Evolutionary conservation across 2,113 vertebrate genomes (phyloP).

Genomic region (Pachyramphus minor): DNA sequence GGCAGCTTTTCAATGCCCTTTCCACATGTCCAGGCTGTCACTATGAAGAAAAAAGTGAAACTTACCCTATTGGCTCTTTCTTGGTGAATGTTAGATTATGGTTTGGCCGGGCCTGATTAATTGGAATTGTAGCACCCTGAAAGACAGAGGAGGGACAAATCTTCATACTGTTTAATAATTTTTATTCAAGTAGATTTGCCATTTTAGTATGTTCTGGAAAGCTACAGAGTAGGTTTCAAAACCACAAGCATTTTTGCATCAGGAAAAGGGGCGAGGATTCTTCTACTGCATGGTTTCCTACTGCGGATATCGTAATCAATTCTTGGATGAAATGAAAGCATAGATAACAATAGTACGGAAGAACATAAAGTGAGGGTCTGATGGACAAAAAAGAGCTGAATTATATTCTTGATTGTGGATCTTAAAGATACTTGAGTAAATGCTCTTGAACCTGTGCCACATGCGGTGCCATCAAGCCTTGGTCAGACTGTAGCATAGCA

Average conservation of each 20-base stretch:
- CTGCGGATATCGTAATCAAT: neutral
- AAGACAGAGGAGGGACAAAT: neutral
- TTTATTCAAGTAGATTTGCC: neutral
- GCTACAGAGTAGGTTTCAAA: neutral
- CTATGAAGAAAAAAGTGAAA: neutral
- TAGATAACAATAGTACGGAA: neutral
- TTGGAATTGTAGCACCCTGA: conserved; percentile 84
- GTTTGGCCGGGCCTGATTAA: conserved; percentile 84
- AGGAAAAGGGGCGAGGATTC: neutral
- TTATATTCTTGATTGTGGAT: neutral
- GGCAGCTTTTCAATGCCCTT: neutral
- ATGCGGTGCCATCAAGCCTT: neutral
- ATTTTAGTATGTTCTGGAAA: neutral
- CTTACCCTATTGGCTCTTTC: conserved; percentile 84
- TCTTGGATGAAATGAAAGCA: neutral
- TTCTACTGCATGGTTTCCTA: neutral
- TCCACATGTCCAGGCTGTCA: neutral
- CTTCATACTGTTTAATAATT: neutral
- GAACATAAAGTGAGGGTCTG: neutral
- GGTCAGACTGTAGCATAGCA: neutral
- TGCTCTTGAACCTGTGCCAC: neutral
- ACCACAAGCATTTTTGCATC: neutral
- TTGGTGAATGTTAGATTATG: conserved; percentile 83
- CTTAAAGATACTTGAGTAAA: neutral
- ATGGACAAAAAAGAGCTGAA: neutral